Evolutionary conservation across 2,888 invertebrate genomes (phyloP).

Genomic region (Timema cristinae): DNA sequence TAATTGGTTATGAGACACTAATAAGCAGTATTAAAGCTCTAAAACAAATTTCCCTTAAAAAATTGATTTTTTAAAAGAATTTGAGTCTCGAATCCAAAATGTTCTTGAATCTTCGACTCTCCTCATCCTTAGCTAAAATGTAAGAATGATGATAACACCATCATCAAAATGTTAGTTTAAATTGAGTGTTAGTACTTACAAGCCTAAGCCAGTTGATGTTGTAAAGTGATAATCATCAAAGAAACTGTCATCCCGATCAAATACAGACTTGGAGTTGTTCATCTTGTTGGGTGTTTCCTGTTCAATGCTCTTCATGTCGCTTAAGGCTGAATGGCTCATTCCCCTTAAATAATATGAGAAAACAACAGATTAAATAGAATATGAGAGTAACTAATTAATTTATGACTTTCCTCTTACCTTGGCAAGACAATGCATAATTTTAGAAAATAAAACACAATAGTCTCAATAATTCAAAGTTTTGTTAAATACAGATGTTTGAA

Average conservation of each 20-base stretch:
- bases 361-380: not conserved
- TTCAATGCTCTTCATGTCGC: constrained; percentile 87
- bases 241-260: constrained; percentile 47
- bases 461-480: not conserved
- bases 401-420: constrained; percentile 24
- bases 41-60: too few relatives aligned
- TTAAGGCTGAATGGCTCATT: constrained; percentile 79
- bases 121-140: too few relatives aligned
- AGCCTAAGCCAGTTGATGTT: constrained; percentile 58
- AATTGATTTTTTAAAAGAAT: too few relatives aligned
- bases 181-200: constrained; percentile 41
- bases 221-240: constrained; percentile 47
- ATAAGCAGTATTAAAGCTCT: too few relatives aligned
- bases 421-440: constrained; percentile 20
- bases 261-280: constrained; percentile 46
- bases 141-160: too few relatives aligned
- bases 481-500: too few relatives aligned
- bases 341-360: constrained; percentile 48
- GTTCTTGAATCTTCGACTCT: too few relatives aligned
- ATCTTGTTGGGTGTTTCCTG: constrained; percentile 63
- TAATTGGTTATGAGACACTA: too few relatives aligned
- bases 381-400: not conserved
- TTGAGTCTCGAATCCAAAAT: too few relatives aligned
- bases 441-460: constrained; percentile 20
- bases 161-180: too few relatives aligned